Evolutionary conservation across 1,140 invertebrate species (phyloP).

Genomic region (Pectinophora gossypiella): DNA sequence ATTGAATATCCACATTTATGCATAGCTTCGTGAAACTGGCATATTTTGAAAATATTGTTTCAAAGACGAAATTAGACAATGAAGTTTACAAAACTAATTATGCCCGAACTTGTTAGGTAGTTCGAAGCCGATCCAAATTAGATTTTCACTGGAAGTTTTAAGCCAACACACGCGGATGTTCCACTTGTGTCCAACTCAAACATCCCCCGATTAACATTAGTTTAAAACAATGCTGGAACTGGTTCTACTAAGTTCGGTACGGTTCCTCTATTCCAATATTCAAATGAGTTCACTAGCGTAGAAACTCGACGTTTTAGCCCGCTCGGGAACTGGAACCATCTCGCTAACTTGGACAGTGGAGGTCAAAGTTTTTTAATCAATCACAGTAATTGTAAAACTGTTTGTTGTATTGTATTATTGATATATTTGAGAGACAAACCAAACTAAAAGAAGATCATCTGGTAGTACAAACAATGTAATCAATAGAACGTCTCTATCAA

Average conservation of each 20-base stretch:
- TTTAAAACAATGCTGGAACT: slow-evolving; percentile 52
- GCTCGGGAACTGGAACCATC: slow-evolving; percentile 3
- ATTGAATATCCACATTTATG: no score
- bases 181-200: slow-evolving; percentile 41
- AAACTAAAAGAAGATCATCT: no score
- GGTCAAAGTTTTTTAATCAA: not conserved
- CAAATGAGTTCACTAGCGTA: slow-evolving; percentile 51
- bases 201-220: slow-evolving; percentile 56
- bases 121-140: slow-evolving; percentile 31
- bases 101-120: slow-evolving; percentile 24
- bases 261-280: slow-evolving; percentile 43
- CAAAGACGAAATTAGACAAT: no score
- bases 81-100: slow-evolving; percentile 60
- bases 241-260: slow-evolving; percentile 37
- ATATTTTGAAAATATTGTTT: no score
- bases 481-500: no score
- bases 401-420: no score
- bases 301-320: slow-evolving; percentile 45
- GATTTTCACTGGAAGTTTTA: slow-evolving; percentile 47
- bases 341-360: slow-evolving; percentile 4
- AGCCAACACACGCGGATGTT: slow-evolving; percentile 22
- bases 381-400: no score
- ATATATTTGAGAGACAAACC: no score
- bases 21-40: no score
- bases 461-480: no score